These are phyloP conservation scores for Podarcis cretensis DNA, from an alignment of 2,113 vertebrate genomes.

Conservation along the genomic window DNA sequence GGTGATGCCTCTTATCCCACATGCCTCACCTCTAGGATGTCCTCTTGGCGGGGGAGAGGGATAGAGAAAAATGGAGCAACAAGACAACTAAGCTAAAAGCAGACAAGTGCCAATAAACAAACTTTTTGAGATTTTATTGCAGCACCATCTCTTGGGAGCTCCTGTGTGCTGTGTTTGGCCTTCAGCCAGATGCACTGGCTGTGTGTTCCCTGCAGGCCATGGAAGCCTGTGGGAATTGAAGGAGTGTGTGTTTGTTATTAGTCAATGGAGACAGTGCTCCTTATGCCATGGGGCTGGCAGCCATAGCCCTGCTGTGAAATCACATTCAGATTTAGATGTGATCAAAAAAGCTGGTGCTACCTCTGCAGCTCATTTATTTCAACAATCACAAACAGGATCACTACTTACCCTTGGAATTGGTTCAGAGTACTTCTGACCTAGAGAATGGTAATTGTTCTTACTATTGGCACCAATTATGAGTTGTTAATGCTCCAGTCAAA, in stretches of 20 bases:
- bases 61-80: too few species aligned
- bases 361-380: neutral
- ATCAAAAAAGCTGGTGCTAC: neutral
- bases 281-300: neutral
- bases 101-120: neutral
- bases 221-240: neutral
- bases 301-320: neutral
- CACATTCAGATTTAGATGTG: neutral
- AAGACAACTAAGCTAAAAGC: neutral
- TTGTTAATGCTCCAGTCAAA: neutral
- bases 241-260: neutral
- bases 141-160: too few species aligned
- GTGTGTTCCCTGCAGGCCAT: neutral
- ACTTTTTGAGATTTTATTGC: too few species aligned
- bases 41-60: too few species aligned
- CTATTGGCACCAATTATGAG: neutral
- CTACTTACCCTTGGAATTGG: neutral
- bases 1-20: too few species aligned
- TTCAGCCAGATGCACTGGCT: neutral
- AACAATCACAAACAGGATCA: neutral
- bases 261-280: neutral
- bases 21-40: too few species aligned
- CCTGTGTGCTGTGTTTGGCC: too few species aligned
- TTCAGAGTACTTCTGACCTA: neutral
- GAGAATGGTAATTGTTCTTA: neutral